Evolutionary conservation across 2,113 vertebrate species (phyloP), one percentile per base, ranked within the genome.

Genomic region (Gnathonemus longibarbis): DNA sequence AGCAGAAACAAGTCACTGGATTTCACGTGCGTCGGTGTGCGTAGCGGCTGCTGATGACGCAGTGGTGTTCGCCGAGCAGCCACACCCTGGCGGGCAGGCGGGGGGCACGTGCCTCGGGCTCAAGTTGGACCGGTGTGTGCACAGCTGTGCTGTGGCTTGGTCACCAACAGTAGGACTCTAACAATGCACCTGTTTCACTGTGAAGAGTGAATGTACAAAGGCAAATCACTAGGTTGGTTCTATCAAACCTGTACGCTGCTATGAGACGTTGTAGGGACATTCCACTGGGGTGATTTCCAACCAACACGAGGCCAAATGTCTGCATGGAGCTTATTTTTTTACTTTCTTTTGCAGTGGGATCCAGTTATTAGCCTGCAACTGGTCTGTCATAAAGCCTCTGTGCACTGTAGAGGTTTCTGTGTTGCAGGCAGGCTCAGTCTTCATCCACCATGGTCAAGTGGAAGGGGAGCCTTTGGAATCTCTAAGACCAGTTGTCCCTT

Each of bases 191-290:
- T 97, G 97, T 97, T 97, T 98, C 97, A 98, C 97, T 98, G 97
- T 98, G 97, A 98, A 97, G 96, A 97, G 97, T 96, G 97, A 98
- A 98, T 98, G 97, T 98, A 97, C 96, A 95, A 95, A 95, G 94
- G 94, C 96, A 95, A 95, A 94, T 91, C 48, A 87, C 46, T 91
- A 96, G 95, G 95, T 96, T 96, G 95, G 95, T 97, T 97, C 95
- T 95, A 96, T 97, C 96, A 96, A 96, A 97, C 96, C 96, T 97
- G 96, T 96, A 96, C 96, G 97, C 97, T 97, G 97, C 97, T 98
- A 97, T 93, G 95, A 96, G 96, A 96, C 96, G 96, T 96, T 96
- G 97, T 90, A 96, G 90, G 96, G 97, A 98, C 98, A 98, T 99
- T 99, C 98, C 97, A 99, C 96, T 88, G 90, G 92, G 95, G 97